Conservation (phyloP, 2,113 vertebrate species). For the Gracilinanus agilis region DNA sequence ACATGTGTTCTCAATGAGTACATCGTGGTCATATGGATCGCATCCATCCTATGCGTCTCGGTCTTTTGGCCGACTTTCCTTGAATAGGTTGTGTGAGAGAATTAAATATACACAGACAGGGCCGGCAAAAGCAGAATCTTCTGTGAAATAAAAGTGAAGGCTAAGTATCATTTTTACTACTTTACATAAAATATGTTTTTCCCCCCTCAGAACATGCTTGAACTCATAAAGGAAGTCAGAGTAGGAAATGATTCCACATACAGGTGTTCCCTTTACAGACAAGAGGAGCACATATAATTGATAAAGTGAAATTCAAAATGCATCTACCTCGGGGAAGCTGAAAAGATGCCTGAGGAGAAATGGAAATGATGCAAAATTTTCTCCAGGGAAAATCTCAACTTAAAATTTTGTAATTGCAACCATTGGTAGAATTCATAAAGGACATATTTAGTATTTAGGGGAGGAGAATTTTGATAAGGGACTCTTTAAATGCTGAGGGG, state of each 20-base stretch:
- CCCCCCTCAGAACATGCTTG: constrained; percentile 39
- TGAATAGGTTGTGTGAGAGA: not conserved
- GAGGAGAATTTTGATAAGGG: not conserved
- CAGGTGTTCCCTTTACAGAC: constrained; percentile 22
- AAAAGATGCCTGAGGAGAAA: constrained; percentile 49
- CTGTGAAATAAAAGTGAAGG: constrained; percentile 12
- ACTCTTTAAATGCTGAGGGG: not conserved
- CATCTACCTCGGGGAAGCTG: constrained; percentile 43
- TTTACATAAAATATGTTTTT: constrained; percentile 41
- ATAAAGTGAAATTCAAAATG: constrained; percentile 28
- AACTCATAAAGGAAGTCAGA: constrained; percentile 23
- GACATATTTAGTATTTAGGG: not conserved
- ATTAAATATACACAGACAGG: constrained; percentile 35
- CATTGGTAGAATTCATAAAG: not conserved
- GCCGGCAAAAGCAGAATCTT: constrained; percentile 10
- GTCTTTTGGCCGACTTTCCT: constrained; percentile 1
- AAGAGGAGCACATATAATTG: constrained; percentile 8
- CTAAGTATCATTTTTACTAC: constrained; percentile 9
- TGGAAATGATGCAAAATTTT: constrained; percentile 51
- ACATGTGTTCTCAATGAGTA: not conserved
- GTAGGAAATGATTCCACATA: constrained; percentile 1
- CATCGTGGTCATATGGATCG: not conserved
- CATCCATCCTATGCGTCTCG: not conserved
- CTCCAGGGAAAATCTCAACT: constrained; percentile 67
- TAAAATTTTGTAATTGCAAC: constrained; percentile 36